Conservation (phyloP, 2,888 invertebrate species). For the Resseliella maxima region DNA sequence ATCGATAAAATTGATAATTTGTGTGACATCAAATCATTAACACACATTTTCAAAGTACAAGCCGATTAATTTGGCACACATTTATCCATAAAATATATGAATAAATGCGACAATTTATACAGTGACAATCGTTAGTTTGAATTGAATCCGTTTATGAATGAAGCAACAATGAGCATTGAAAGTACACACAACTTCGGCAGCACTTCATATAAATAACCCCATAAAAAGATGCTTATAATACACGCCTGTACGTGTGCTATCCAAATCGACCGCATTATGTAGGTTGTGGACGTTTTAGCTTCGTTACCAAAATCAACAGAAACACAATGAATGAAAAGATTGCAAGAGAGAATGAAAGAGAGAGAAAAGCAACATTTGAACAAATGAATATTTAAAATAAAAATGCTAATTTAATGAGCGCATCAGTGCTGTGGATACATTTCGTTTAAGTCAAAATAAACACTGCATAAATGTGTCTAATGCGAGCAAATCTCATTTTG, state of each 20-base stretch:
- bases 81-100: conserved; percentile 37
- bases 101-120: conserved; percentile 41
- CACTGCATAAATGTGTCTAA: conserved; percentile 41
- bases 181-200: not conserved
- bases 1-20: conserved; percentile 18
- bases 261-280: conserved; percentile 44
- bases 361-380: not conserved
- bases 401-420: conserved; percentile 42
- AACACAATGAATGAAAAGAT: not conserved
- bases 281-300: conserved; percentile 46
- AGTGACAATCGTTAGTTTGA: not conserved
- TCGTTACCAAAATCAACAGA: not conserved
- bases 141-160: conserved; percentile 48
- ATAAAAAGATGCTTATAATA: conserved; percentile 43
- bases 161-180: conserved; percentile 26
- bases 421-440: conserved; percentile 13
- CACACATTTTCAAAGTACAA: not conserved
- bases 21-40: not conserved
- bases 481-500: conserved; percentile 47
- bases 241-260: conserved; percentile 47
- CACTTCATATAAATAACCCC: not conserved
- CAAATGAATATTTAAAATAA: conserved; percentile 53
- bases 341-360: not conserved
- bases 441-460: conserved; percentile 7
- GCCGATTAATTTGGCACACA: conserved; percentile 44